Base-by-base conservation (phyloP, 2,888 invertebrate species). In the Drosophila trichaetosa region DNA sequence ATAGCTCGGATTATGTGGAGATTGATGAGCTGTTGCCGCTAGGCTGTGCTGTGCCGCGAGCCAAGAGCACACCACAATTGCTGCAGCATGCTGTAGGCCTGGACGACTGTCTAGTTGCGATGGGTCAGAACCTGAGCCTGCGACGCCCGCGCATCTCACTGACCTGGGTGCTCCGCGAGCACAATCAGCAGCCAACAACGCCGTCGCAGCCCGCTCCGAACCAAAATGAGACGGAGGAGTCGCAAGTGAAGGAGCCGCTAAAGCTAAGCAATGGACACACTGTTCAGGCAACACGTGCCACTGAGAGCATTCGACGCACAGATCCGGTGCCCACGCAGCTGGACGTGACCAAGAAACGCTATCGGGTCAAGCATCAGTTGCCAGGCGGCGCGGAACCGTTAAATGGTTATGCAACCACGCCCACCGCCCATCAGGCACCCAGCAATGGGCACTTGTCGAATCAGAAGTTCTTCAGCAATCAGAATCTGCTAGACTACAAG, bases 81-180 rank as follows among this genome's bases (percentile, higher is more conserved):
- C 80, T 90, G 81, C 82, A 82, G 72, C 80, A 82, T 82, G 82
- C 78, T 80, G 82, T 82, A 82, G 82, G 66, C 27, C 57, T 77
- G 46, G 73, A 79, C 54, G 91, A 57, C 4, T 57, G 90, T 66
- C 83, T 90, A 91, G 92, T 56, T 38, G 56, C 89, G 86, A 93
- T 94, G 94, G 94, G 94, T 91, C 94, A 94, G 91, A 94, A 93
- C 92, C 92, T 94, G 83, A 94, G 94, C 88, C 93, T 93, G 81
- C 92, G 92, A 80, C 93, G 94, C 84, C 94, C 96, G 76, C 96
- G 96, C 93, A 95, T 96, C 92, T 96, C 96, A 66, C 94, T 96
- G 66, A 96, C 96, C 61, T 96, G 96, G 96, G 96, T 96, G 66
- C 93, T 96, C 48, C 95, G 95, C 88, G 95, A 95, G 79, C 95